These are phyloP conservation scores for Percopsis omiscomaycus DNA, from an alignment of 2,797 vertebrate genomes.

Conservation along the genomic window DNA sequence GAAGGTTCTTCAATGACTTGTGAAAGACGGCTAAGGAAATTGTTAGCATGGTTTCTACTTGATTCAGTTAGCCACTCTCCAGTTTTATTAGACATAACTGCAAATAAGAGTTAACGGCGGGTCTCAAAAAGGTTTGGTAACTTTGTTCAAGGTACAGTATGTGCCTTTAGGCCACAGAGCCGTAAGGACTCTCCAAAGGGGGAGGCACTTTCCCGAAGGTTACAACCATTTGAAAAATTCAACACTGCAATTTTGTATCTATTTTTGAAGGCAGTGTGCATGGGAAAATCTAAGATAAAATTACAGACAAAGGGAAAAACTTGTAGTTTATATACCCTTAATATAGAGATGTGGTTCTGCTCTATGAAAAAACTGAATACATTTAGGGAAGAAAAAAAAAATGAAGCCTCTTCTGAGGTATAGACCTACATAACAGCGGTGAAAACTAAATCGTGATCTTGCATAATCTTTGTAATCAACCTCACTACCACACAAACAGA, in stretches of 20 bases:
- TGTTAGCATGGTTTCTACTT: no score
- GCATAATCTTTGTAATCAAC: no score
- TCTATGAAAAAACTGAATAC: no score
- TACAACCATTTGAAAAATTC: slow-evolving; percentile 64
- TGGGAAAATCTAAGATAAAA: slow-evolving; percentile 38
- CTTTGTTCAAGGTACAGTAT: slow-evolving; percentile 18
- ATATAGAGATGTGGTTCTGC: no score
- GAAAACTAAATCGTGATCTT: no score
- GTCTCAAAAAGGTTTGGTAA: slow-evolving; percentile 13
- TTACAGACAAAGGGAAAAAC: slow-evolving; percentile 27
- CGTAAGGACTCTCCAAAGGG: slow-evolving; percentile 38
- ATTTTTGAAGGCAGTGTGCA: slow-evolving; percentile 52
- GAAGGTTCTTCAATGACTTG: neutral
- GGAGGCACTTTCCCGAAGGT: slow-evolving; percentile 41
- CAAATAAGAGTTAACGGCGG: slow-evolving; percentile 5
- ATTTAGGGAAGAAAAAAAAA: no score
- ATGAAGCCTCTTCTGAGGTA: no score
- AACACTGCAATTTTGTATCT: slow-evolving; percentile 62
- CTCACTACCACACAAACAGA: no score
- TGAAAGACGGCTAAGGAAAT: no score
- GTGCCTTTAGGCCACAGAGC: slow-evolving; percentile 30
- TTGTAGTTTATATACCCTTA: neutral
- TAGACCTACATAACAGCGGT: no score
- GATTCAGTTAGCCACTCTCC: neutral
- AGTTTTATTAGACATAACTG: neutral